These are phyloP conservation scores for Hippolais icterina DNA, from an alignment of 2,113 vertebrate genomes.

Conservation along the genomic window DNA sequence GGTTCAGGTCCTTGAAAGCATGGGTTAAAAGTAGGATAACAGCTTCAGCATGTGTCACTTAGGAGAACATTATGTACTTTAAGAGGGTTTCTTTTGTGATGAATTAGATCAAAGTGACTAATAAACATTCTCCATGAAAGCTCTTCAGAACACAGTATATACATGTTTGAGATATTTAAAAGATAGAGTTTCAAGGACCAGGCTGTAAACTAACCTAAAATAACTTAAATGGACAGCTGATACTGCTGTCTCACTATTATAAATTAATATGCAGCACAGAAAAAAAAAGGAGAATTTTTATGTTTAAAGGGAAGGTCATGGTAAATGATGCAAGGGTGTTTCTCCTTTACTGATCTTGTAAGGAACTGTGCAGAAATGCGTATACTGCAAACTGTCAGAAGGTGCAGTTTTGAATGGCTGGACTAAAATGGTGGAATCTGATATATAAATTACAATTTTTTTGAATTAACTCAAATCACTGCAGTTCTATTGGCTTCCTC, in stretches of 20 bases:
- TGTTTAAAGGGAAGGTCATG: background rate
- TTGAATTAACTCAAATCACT: background rate
- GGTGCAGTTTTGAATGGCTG: background rate
- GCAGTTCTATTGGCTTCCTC: background rate
- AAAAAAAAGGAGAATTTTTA: background rate
- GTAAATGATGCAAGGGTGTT: background rate
- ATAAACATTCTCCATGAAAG: constrained; percentile 68
- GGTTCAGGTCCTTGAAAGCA: constrained; percentile 48
- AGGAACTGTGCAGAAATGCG: background rate
- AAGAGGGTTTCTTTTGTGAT: constrained; percentile 67
- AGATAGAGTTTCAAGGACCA: constrained; percentile 46
- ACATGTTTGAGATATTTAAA: constrained; percentile 43
- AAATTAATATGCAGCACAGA: constrained; percentile 43
- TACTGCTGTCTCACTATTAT: background rate
- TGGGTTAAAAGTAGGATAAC: constrained; percentile 33
- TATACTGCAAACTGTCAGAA: background rate
- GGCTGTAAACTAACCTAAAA: constrained; percentile 42
- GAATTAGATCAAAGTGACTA: constrained; percentile 76
- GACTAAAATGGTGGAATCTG: background rate
- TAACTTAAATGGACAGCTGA: constrained; percentile 2
- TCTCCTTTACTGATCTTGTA: background rate
- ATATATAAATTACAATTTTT: background rate
- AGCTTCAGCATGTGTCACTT: constrained; percentile 54
- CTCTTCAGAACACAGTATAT: constrained; percentile 64
- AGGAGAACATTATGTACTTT: constrained; percentile 63